A percentile compares a stretch with the other conserved stretches of the same genome.
These are phyloP conservation scores for Tylochromis polylepis DNA, from an alignment of 2,113 vertebrate genomes.

Conservation along the genomic window DNA sequence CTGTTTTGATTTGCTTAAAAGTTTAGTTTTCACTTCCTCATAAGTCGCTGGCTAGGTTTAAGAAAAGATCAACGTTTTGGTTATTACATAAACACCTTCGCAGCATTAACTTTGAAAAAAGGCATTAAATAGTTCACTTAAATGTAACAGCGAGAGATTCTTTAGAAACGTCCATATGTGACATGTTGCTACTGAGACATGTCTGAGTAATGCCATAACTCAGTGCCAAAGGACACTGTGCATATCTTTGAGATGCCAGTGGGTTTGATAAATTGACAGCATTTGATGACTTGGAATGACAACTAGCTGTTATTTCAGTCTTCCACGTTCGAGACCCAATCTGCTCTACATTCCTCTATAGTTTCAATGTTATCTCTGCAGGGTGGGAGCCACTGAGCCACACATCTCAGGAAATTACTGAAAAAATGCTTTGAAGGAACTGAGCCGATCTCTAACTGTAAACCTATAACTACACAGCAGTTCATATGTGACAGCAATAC, in stretches of 20 bases:
- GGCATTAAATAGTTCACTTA: not conserved
- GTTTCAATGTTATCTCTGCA: not conserved
- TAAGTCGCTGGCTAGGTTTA: not conserved
- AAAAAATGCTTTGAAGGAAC: accelerated
- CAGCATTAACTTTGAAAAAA: not conserved
- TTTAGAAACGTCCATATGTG: not conserved
- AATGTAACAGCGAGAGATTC: not conserved
- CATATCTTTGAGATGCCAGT: not conserved
- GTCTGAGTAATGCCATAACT: not conserved
- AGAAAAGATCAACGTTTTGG: not conserved
- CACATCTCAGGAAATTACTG: not conserved
- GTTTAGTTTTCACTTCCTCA: not conserved
- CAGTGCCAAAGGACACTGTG: not conserved
- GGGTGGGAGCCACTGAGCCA: not conserved
- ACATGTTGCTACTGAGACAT: not conserved
- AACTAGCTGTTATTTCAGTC: not conserved
- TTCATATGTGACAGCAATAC: not conserved
- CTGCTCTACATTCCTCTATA: not conserved
- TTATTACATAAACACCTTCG: not conserved
- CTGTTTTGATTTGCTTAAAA: not conserved
- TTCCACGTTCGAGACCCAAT: not conserved
- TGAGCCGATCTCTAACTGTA: not conserved
- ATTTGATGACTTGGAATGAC: not conserved
- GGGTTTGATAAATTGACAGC: not conserved
- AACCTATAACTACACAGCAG: not conserved